Evolutionary conservation across 2,888 invertebrate genomes (phyloP).

Genomic region (Horisme vitalbata): DNA sequence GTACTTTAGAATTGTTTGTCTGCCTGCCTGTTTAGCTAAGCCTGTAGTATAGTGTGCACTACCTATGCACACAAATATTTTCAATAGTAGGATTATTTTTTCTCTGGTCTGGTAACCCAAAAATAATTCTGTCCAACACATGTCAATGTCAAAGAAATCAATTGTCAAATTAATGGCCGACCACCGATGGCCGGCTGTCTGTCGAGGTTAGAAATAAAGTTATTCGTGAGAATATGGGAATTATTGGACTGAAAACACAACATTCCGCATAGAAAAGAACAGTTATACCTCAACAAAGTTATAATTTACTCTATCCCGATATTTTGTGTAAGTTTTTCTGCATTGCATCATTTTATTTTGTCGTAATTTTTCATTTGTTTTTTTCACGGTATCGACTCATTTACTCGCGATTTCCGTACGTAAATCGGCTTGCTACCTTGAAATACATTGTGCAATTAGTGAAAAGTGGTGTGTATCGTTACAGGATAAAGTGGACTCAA

Average conservation of each 20-base stretch:
- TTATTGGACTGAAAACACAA: constrained; percentile 18
- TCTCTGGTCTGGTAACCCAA: neutral
- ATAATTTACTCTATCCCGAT: constrained; percentile 8
- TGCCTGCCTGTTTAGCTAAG: too few species aligned
- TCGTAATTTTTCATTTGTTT: constrained; percentile 48
- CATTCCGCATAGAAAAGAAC: constrained; percentile 23
- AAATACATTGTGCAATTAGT: constrained; percentile 45
- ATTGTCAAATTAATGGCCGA: constrained; percentile 23
- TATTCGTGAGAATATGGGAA: constrained; percentile 11
- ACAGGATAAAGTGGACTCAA: constrained; percentile 49
- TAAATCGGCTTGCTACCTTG: constrained; percentile 10
- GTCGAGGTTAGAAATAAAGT: constrained; percentile 25
- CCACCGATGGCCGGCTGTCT: constrained; percentile 20
- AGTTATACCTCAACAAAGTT: constrained; percentile 2
- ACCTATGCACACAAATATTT: too few species aligned
- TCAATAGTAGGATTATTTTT: too few species aligned
- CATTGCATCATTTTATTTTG: constrained; percentile 42
- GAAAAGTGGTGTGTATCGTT: constrained; percentile 62
- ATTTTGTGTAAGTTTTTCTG: constrained; percentile 39
- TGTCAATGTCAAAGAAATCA: constrained; percentile 8
- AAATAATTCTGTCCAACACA: neutral
- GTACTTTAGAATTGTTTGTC: too few species aligned
- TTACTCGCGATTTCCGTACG: constrained; percentile 21
- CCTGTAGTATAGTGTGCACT: too few species aligned
- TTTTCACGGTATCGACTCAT: constrained; percentile 19